Evolutionary conservation across 2,888 invertebrate genomes (phyloP), one percentile per base, ranked within the genome.

Genomic region (Biston betularia): DNA sequence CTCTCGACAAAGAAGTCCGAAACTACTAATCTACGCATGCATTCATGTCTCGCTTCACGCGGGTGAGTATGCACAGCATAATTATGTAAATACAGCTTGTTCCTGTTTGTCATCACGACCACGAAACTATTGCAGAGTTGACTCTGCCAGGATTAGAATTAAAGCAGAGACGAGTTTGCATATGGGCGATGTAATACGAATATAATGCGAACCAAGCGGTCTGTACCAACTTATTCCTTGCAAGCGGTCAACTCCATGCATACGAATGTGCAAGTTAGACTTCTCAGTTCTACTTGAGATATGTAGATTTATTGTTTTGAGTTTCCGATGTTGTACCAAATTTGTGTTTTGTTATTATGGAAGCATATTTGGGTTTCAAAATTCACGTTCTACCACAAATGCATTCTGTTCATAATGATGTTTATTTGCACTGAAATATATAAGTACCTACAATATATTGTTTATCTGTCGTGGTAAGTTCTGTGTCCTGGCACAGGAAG

Each of bases 81-180:
- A 75, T 76, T 76, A 73, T 67, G 76, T 70, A 76, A 75, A 76
- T 73, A 74, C 60, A 38, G 46, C 38, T 40, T 42, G 71, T 72
- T 71, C 59, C 68, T 71, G 63, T 67, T 65, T 69, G 72, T 70
- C 59, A 63, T 45, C 15, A 49, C 42, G 64, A 69, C 68, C 67
- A 69, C 56, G 71, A 64, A 71, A 72, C 70, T 71, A 73, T 69
- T 68, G 48, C 60, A 53, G 63, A 50, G 62, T 49, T 63, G 58
- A 35, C 52, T 44, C 61, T 61, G 49, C n/a, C 14, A 12, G 33
- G 58, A 49, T 58, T 58, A 49, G 58, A 58, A 49, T 50, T 58
- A 58, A 42, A 58, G 15, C 11, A 40, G 24, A 58, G 57, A 38
- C 15, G 42, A 58, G 44, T 60, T 60, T 52, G 52, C 50, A 50